phyloP scores from a whole-genome alignment of 2,888 invertebrate genomes.

The Drosophila heteroneura region DNA sequence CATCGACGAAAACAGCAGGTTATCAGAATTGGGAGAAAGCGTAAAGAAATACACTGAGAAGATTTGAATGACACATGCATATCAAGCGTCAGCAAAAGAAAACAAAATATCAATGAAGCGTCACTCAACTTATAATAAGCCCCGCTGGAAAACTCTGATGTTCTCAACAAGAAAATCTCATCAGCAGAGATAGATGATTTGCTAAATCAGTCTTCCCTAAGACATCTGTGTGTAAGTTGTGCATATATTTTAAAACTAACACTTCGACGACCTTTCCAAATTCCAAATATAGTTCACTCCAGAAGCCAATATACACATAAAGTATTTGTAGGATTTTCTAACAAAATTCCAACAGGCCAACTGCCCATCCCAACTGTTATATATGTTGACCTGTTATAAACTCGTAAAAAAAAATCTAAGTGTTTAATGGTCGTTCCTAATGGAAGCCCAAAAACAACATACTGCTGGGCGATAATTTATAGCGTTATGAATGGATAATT shows the following conservation, averaged over 20 bases:
- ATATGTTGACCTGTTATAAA: slow-evolving; percentile 51
- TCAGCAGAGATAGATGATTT: too few species aligned
- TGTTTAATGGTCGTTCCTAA: slow-evolving; percentile 5
- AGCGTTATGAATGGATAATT: not conserved
- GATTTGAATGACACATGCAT: not conserved
- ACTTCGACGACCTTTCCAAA: not conserved
- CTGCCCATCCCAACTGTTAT: not conserved
- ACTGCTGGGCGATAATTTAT: not conserved
- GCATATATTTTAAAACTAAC: not conserved
- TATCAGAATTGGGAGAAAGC: slow-evolving; percentile 6
- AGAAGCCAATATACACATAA: not conserved
- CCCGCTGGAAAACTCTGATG: slow-evolving; percentile 5
- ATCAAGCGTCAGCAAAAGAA: not conserved
- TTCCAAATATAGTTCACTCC: not conserved
- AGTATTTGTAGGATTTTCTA: not conserved
- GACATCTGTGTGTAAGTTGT: not conserved
- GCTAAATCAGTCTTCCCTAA: not conserved
- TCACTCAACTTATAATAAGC: slow-evolving; percentile 21
- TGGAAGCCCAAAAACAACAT: slow-evolving; percentile 11
- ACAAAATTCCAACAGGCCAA: not conserved
- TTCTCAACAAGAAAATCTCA: not conserved
- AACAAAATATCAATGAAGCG: slow-evolving; percentile 40
- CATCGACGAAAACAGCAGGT: slow-evolving; percentile 17
- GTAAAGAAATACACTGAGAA: not conserved
- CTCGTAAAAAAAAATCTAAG: slow-evolving; percentile 7